Evolutionary conservation across 2,888 invertebrate species (phyloP), one percentile per base, ranked within the genome.

Genomic region (Lochmaea capreae): DNA sequence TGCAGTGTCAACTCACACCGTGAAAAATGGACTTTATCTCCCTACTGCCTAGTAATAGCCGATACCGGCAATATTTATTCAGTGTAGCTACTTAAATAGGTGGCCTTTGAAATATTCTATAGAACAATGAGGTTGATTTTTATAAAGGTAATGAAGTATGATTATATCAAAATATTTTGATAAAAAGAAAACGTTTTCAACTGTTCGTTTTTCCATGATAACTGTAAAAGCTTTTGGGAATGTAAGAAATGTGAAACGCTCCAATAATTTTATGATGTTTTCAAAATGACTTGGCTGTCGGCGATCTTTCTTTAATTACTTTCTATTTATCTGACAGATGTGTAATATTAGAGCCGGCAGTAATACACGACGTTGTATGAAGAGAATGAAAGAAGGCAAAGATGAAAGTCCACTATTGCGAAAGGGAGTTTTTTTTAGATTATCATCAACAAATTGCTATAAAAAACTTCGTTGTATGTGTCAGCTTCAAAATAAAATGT

Each of bases 291-390:
- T 59, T 59, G n/a, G 26, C 59, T 59, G 14, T 33, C 33, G 26
- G 26, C 26, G 59, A 26, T 59, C 33, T 26, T 33, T 59, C 59
- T 33, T 33, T 59, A 59, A 59, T 59, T 59, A 59, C 59, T 59
- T 59, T 59, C 33, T 59, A 59, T 33, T 33, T 54, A n/a, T n/a
- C 33, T 59, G 59, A 59, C 59, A 59, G 59, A 59, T 59, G 59
- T 59, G 33, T 59, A 59, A 59, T 26, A 59, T 33, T 59, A 59
- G 33, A 33, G 18, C 18, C 11, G 16, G 2, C 54, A 9, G 54
- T 9, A 54, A 54, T 54, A 18, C 54, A 18, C 54, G 16, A 18
- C 18, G 16, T 54, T 16, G 16, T 54, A 54, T 54, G 9, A 54
- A 49, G 49, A n/a, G 6, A 49, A 54, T 16, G 16, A 54, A 54